A percentile compares a stretch with the other conserved stretches of the same genome.
Evolutionary conservation across 1,140 invertebrate species (phyloP).

Genomic region (Ceratitis capitata): DNA sequence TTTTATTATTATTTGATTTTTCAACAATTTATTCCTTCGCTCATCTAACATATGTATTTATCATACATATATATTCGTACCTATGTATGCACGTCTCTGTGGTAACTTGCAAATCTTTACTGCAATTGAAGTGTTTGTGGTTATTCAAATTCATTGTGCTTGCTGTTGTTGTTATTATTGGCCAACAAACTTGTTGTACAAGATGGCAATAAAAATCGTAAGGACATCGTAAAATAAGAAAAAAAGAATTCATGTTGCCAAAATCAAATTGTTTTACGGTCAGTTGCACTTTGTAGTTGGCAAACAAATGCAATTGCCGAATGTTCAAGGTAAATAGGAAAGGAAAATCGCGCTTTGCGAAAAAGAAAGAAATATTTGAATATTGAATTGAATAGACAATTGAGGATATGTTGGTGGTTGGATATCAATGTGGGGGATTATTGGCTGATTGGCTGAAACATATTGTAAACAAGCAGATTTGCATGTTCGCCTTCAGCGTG

Average conservation of each 20-base stretch:
- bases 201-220: conserved; percentile 20
- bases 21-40: neutral
- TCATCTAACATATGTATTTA: neutral
- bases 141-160: conserved; percentile 39
- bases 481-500: neutral
- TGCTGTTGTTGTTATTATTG: no score
- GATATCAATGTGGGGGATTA: neutral
- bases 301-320: conserved; percentile 36
- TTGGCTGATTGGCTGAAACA: conserved; percentile 32
- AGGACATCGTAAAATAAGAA: neutral
- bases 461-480: conserved; percentile 37
- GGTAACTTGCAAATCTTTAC: neutral
- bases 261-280: conserved; percentile 43
- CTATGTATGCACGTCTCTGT: neutral
- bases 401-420: neutral
- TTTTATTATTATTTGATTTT: neutral
- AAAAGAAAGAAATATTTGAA: neutral
- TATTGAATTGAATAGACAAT: neutral
- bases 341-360: neutral
- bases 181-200: neutral
- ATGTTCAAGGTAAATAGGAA: neutral
- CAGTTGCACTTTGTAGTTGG: conserved; percentile 40
- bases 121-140: conserved; percentile 41
- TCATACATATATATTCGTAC: no score
- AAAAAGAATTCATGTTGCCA: neutral